Percentiles rank a stretch among this genome's conserved stretches.
These are phyloP conservation scores for Eumeta japonica DNA, from an alignment of 1,140 invertebrate species.

Conservation along the genomic window DNA sequence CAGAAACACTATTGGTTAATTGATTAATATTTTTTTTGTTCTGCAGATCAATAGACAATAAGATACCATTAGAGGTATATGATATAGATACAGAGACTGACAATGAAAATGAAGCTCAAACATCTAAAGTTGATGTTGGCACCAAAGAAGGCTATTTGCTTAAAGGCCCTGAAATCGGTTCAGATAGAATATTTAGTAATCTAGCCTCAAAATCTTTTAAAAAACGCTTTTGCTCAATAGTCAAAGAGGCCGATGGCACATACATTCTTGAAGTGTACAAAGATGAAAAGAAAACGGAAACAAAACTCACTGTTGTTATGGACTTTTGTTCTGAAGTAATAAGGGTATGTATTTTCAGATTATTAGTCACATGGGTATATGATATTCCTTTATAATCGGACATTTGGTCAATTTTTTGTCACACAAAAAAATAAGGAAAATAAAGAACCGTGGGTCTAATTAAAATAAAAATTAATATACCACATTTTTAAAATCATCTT, in stretches of 20 bases:
- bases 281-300: constrained; percentile 87
- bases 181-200: constrained; percentile 81
- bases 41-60: constrained; percentile 61
- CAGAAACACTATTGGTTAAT: not conserved
- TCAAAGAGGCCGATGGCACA: constrained; percentile 86
- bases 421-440: no score
- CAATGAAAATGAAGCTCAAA: constrained; percentile 74
- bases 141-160: constrained; percentile 87
- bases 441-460: no score
- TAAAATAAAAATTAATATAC: no score
- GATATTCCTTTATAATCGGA: no score
- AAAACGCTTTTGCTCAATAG: constrained; percentile 82
- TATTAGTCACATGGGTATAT: not conserved
- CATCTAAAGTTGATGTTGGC: constrained; percentile 67
- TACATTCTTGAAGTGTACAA: constrained; percentile 90
- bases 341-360: constrained; percentile 58
- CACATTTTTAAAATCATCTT: no score
- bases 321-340: constrained; percentile 88
- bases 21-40: constrained; percentile 14
- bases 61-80: constrained; percentile 78
- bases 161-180: constrained; percentile 84
- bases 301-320: constrained; percentile 89
- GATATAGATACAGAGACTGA: constrained; percentile 85
- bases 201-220: constrained; percentile 89
- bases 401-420: no score